Conservation (phyloP, 2,113 vertebrate species). For the Microtus montanus region DNA sequence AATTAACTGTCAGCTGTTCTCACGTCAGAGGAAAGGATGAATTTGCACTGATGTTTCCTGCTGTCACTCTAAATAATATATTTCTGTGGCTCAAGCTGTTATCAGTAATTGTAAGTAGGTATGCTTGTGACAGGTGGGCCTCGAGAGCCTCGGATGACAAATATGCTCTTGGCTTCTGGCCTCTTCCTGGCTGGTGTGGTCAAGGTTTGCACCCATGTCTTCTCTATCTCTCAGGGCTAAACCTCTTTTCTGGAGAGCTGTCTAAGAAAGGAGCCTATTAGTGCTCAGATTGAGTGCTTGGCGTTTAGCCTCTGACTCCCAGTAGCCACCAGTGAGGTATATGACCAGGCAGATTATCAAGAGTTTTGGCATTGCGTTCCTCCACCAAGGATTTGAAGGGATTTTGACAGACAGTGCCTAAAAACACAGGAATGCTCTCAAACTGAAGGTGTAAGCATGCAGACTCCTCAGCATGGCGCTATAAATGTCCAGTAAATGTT, state of each 20-base stretch:
- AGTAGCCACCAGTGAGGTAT: background rate
- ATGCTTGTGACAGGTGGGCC: slow-evolving; percentile 58
- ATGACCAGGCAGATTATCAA: background rate
- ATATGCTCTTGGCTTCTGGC: slow-evolving; percentile 39
- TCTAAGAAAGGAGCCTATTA: background rate
- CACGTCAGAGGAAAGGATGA: slow-evolving; percentile 80
- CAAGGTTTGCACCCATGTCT: background rate
- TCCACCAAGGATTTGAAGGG: background rate
- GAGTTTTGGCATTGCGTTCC: background rate
- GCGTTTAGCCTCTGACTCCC: background rate
- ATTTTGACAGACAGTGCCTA: background rate
- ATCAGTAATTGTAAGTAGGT: slow-evolving; percentile 69
- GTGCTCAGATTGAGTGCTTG: background rate
- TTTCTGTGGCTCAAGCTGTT: slow-evolving; percentile 65
- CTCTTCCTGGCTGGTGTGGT: background rate
- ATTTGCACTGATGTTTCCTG: slow-evolving; percentile 83
- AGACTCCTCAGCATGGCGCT: background rate
- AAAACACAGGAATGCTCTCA: background rate
- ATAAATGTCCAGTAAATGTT: background rate
- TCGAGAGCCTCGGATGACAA: background rate
- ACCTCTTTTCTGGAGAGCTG: background rate
- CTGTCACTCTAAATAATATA: slow-evolving; percentile 82
- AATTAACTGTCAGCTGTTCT: slow-evolving; percentile 85
- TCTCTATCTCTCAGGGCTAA: background rate
- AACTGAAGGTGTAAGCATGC: background rate